A percentile compares a stretch with the other conserved stretches of the same genome.
Evolutionary conservation across 2,113 vertebrate species (phyloP).

Genomic region (Chloebia gouldiae): DNA sequence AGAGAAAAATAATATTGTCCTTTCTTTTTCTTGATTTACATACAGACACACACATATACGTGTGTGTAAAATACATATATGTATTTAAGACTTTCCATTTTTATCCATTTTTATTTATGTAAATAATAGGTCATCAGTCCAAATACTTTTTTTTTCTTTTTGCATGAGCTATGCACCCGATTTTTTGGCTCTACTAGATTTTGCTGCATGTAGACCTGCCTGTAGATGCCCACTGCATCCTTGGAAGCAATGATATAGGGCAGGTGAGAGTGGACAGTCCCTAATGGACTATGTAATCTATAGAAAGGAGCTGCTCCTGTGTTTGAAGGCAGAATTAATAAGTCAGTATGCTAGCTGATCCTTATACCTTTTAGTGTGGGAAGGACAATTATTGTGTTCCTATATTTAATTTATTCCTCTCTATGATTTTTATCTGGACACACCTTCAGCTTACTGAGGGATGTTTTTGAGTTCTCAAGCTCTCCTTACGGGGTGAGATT

Average conservation of each 20-base stretch:
- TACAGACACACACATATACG: rapidly evolving
- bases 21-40: not conserved
- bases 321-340: not conserved
- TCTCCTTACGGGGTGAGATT: not conserved
- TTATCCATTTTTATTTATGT: not conserved
- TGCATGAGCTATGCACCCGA: not conserved
- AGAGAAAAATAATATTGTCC: rapidly evolving
- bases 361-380: not conserved
- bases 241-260: not conserved
- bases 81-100: not conserved
- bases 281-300: not conserved
- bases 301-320: not conserved
- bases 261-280: not conserved
- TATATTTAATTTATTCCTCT: not conserved
- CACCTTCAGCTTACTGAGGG: not conserved
- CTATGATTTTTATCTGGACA: not conserved
- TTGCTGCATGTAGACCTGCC: not conserved
- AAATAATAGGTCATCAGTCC: not conserved
- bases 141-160: not conserved
- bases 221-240: not conserved
- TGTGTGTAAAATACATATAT: not conserved
- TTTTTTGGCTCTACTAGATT: not conserved
- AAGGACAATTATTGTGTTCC: not conserved
- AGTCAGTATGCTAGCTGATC: not conserved
- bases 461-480: not conserved